Base-by-base conservation (phyloP, 1,140 invertebrate genomes). In the Trigoniulus corallinus region DNA sequence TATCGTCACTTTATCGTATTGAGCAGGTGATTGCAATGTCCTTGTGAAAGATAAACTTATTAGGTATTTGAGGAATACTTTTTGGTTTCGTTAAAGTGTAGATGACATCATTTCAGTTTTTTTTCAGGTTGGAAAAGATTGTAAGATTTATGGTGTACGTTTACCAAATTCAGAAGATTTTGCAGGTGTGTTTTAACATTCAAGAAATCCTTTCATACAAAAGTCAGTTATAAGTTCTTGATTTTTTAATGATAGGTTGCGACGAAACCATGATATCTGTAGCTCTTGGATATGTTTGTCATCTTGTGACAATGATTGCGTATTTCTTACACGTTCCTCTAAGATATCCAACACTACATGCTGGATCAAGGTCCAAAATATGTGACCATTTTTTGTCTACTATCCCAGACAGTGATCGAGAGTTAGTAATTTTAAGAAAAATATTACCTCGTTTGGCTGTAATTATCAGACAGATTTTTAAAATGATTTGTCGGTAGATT, bases 261-360 rank as follows among this genome's bases (percentile, higher is more conserved):
- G 74, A 79, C 62, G 78, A 82, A 57, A 72, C 71, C 27, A 75
- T 74, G 59, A 69, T 84, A 42, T 76, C 81, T 26, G 80, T 85
- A 41, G 82, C 81, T 7, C 67, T 89, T 37, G 84, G 87, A 27
- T 88, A 80, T 62, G 80, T 86, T 42, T 78, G 81, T 51, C 85
- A 89, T 64, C 66, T 84, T 18, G 73, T 84, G 1, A 69, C 79
- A 56, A 84, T 88, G 78, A 75, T 87, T 57, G 77, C 82, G 4
- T 77, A 76, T 54, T 80, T 89, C 61, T 69, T 89, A 39, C 79
- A 87, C 65, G 70, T 87, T 55, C 84, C 86, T 52, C 69, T 87
- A 13, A 74, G 85, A 54, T 86, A 88, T 68, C 79, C 80, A 15
- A 74, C 88, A 37, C 67, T 74, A 26, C 76, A 83, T 66, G 76